A percentile compares a stretch with the other conserved stretches of the same genome.
phyloP scores from a whole-genome alignment of 2,888 invertebrate species.

The Cephus pygmeus region DNA sequence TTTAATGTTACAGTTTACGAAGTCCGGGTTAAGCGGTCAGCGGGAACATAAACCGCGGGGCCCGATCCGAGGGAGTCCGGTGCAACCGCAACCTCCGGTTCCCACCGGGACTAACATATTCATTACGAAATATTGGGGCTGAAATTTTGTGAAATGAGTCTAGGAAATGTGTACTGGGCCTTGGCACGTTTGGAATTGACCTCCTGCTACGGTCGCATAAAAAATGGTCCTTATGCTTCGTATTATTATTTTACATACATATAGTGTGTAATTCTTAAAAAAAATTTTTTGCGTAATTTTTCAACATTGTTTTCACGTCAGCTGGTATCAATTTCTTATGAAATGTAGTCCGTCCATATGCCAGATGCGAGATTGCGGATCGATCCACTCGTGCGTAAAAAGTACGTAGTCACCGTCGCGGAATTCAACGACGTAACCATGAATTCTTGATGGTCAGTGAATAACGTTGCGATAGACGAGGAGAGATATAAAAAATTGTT shows the following conservation, averaged over 20 bases:
- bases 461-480: conserved; percentile 20
- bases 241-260: background rate
- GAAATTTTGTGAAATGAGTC: conserved; percentile 59
- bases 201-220: background rate
- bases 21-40: conserved; percentile 32
- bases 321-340: background rate
- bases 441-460: background rate
- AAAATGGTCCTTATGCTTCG: background rate
- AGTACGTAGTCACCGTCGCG: conserved; percentile 43
- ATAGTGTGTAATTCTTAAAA: no score
- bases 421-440: conserved; percentile 29
- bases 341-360: background rate
- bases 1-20: conserved; percentile 5
- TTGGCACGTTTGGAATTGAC: conserved; percentile 18
- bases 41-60: conserved; percentile 15
- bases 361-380: conserved; percentile 18
- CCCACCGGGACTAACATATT: conserved; percentile 56
- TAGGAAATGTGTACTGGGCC: background rate
- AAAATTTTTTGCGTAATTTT: background rate
- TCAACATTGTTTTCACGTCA: background rate
- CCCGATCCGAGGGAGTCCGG: conserved; percentile 12
- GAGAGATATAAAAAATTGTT: conserved; percentile 15
- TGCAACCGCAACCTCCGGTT: conserved; percentile 59
- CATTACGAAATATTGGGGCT: conserved; percentile 57
- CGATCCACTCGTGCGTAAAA: conserved; percentile 38